Evolutionary conservation across 1,140 invertebrate genomes (phyloP).

Genomic region (Ostrea edulis): DNA sequence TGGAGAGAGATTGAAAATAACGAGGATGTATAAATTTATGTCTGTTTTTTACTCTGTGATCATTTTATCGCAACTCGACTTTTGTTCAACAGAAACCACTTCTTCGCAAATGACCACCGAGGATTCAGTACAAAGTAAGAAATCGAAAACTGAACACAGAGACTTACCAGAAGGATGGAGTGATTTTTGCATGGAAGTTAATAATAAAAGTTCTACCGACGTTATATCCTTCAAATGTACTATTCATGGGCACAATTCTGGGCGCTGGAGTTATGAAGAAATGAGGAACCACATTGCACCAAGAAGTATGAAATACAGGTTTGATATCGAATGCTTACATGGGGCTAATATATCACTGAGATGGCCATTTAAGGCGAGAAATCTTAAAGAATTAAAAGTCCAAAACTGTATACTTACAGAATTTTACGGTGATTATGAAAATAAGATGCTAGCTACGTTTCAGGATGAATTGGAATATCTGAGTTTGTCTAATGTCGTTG

Average conservation of each 20-base stretch:
- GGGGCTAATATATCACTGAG: constrained; percentile 51
- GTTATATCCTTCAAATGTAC: constrained; percentile 18
- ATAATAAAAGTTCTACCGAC: neutral
- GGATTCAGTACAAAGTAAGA: neutral
- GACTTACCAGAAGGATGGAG: neutral
- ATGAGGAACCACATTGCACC: constrained; percentile 46
- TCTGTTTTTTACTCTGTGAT: neutral
- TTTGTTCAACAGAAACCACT: neutral
- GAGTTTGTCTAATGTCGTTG: constrained; percentile 38
- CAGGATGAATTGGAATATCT: constrained; percentile 52
- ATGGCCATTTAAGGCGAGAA: constrained; percentile 56
- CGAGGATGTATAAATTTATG: neutral
- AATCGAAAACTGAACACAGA: neutral
- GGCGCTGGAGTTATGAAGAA: constrained; percentile 51
- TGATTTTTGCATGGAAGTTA: neutral
- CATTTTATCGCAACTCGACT: neutral
- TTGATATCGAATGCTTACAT: constrained; percentile 54
- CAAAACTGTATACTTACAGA: constrained; percentile 52
- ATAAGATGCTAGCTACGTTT: constrained; percentile 18
- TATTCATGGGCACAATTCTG: constrained; percentile 48
- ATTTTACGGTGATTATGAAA: constrained; percentile 55
- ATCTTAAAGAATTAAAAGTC: constrained; percentile 50
- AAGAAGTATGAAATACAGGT: constrained; percentile 36
- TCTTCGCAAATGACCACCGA: neutral
- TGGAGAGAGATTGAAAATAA: neutral